A percentile compares a stretch with the other conserved stretches of the same genome.
Conservation (phyloP, 2,797 vertebrate species). For the Garrulus glandarius region DNA sequence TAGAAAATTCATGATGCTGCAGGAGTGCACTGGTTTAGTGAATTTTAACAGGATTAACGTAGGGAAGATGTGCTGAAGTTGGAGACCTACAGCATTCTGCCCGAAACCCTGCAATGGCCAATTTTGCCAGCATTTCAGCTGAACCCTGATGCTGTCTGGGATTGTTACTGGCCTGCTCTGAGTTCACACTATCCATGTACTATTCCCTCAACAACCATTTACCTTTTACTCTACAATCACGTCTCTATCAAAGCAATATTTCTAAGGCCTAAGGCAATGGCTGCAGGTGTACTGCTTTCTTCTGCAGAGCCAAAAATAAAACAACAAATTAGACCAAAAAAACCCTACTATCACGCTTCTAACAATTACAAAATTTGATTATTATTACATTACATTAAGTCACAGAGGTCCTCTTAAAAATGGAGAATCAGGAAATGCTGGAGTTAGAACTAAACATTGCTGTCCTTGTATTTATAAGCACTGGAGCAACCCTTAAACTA, state of each 20-base stretch:
- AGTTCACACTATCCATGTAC: not conserved
- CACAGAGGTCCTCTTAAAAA: not conserved
- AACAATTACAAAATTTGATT: not conserved
- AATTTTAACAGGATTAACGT: conserved; percentile 27
- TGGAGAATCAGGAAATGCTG: conserved; percentile 10
- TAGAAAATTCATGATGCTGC: conserved; percentile 36
- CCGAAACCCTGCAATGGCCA: not conserved
- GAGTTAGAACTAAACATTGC: not conserved
- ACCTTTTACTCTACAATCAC: conserved; percentile 49
- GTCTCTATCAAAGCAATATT: conserved; percentile 58
- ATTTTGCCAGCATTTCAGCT: not conserved
- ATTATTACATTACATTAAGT: not conserved
- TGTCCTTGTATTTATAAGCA: not conserved
- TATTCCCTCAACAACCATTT: conserved; percentile 52
- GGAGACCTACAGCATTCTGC: conserved; percentile 37
- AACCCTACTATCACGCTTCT: not conserved
- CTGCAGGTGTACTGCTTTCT: conserved; percentile 50
- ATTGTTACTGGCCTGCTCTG: not conserved
- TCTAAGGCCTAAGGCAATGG: conserved; percentile 37
- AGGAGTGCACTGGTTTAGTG: not conserved
- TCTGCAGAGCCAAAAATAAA: conserved; percentile 33
- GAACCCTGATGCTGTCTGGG: not conserved
- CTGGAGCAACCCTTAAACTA: not conserved
- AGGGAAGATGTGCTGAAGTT: conserved; percentile 55
- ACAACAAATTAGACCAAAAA: not conserved